These are phyloP conservation scores for Bubo bubo DNA, from an alignment of 2,113 vertebrate species.

Conservation along the genomic window DNA sequence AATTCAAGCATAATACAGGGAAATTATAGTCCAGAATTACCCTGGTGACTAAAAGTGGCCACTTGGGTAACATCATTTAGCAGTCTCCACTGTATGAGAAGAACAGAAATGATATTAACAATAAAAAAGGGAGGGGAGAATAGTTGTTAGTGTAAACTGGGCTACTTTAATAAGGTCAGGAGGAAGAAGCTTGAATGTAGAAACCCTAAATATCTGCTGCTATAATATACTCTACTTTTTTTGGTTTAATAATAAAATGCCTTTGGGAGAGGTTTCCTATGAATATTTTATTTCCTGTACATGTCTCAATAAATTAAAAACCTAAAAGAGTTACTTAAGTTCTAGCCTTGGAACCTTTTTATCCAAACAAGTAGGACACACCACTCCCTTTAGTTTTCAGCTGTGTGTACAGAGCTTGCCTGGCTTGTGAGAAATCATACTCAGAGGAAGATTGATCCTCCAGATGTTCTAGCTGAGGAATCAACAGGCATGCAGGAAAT, in stretches of 20 bases:
- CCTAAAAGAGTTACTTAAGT: conserved; percentile 39
- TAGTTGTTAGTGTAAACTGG: conserved; percentile 51
- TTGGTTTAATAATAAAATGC: conserved; percentile 58
- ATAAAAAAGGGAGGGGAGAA: conserved; percentile 46
- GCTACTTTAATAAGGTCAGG: conserved; percentile 65
- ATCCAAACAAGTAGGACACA: conserved; percentile 1
- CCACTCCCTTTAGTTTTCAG: not conserved
- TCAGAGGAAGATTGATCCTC: not conserved
- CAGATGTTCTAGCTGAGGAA: not conserved
- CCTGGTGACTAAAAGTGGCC: conserved; percentile 45
- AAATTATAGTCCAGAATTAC: conserved; percentile 62
- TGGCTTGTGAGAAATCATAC: not conserved
- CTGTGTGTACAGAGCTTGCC: not conserved
- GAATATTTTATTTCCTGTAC: conserved; percentile 60
- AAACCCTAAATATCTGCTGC: conserved; percentile 33
- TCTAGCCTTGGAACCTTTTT: conserved; percentile 16
- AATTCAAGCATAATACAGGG: conserved; percentile 30
- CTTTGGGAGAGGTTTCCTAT: conserved; percentile 46
- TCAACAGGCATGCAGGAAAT: not conserved
- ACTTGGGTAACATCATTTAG: conserved; percentile 58
- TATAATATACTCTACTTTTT: conserved; percentile 33
- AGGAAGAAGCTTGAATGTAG: not conserved
- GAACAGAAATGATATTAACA: conserved; percentile 51
- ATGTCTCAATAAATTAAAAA: conserved; percentile 52
- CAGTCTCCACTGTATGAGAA: not conserved